Conservation (phyloP, 2,797 vertebrate species). For the Sitta carolinensis region DNA sequence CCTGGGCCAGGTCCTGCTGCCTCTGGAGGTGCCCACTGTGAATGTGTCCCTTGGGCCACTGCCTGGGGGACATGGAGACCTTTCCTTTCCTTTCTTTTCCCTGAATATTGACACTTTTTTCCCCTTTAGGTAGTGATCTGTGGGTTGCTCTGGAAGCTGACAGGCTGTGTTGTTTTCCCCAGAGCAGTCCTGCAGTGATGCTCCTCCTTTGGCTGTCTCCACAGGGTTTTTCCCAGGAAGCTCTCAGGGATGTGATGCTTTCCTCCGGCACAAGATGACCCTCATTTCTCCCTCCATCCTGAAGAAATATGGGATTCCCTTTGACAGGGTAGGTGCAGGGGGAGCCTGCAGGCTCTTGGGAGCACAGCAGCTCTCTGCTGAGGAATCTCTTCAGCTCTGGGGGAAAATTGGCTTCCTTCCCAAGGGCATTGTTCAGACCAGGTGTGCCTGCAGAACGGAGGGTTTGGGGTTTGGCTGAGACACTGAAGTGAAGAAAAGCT, state of each 20-base stretch:
- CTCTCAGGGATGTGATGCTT: constrained; percentile 96
- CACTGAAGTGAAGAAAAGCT: not conserved
- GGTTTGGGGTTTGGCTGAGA: not conserved
- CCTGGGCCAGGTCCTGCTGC: not conserved
- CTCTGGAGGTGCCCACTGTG: not conserved
- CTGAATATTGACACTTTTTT: not conserved
- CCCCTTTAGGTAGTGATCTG: rapidly evolving
- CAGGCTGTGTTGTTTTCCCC: rapidly evolving
- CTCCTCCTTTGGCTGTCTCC: not conserved
- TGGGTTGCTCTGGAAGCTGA: not conserved
- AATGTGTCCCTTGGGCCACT: not conserved
- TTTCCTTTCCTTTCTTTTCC: not conserved
- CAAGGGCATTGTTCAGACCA: not conserved
- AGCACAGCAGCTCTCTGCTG: not conserved
- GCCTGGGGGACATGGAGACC: not conserved
- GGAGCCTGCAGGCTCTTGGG: not conserved
- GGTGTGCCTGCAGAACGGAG: not conserved
- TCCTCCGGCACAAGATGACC: constrained; percentile 98
- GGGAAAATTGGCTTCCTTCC: not conserved
- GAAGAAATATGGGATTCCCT: constrained; percentile 96
- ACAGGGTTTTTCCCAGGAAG: constrained; percentile 96
- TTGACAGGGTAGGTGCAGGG: constrained; percentile 85
- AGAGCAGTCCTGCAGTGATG: not conserved
- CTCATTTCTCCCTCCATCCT: constrained; percentile 96
- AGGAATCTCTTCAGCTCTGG: not conserved